Evolutionary conservation across 2,113 vertebrate species (phyloP).

Genomic region (Urocynchramus pylzowi): DNA sequence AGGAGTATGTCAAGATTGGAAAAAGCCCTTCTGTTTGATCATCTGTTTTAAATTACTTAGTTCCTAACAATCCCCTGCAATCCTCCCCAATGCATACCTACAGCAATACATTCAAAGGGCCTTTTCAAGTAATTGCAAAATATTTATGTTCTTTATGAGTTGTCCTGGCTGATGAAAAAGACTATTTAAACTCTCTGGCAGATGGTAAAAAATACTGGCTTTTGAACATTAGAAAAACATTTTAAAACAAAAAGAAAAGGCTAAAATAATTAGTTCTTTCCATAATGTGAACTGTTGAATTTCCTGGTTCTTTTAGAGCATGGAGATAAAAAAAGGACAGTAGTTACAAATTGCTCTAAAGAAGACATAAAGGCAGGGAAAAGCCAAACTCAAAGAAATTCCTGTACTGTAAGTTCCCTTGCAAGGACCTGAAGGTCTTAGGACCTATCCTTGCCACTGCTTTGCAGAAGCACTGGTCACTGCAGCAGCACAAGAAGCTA

Average conservation of each 20-base stretch:
- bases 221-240: background rate
- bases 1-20: background rate
- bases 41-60: background rate
- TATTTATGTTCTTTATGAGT: background rate
- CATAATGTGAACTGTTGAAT: background rate
- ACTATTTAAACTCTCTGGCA: background rate
- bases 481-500: background rate
- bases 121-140: background rate
- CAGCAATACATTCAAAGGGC: background rate
- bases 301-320: background rate
- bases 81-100: background rate
- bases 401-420: background rate
- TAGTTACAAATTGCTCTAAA: background rate
- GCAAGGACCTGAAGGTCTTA: background rate
- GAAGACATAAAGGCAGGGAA: background rate
- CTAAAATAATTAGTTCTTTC: background rate
- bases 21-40: background rate
- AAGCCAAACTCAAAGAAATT: background rate
- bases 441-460: background rate
- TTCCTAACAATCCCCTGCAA: background rate
- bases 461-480: background rate
- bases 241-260: background rate
- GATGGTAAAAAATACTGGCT: background rate
- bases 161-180: background rate
- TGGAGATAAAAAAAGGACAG: background rate